Conservation (phyloP, 2,888 invertebrate genomes). For the Horisme vitalbata region DNA sequence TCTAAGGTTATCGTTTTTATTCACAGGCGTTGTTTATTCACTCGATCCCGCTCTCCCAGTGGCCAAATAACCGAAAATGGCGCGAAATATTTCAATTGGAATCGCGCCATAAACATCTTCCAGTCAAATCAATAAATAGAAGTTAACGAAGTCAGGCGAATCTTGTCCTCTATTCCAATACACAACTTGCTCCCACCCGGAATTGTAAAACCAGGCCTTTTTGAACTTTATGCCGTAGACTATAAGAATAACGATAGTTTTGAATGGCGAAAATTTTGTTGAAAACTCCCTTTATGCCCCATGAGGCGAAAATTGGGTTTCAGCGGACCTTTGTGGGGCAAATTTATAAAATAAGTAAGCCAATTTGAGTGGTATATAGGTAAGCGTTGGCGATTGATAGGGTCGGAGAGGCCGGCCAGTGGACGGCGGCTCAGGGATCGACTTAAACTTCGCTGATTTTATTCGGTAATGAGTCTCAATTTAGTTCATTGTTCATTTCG, state of each 20-base stretch:
- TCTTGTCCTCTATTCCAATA: conserved; percentile 31
- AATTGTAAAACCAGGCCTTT: neutral
- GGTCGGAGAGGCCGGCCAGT: conserved; percentile 17
- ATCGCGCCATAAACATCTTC: conserved; percentile 35
- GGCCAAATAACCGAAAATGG: conserved; percentile 21
- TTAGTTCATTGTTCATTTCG: conserved; percentile 3
- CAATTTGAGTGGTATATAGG: conserved; percentile 34
- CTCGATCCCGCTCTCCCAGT: conserved; percentile 12
- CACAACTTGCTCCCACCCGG: conserved; percentile 7
- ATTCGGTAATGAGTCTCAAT: conserved; percentile 4
- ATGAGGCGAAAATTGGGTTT: conserved; percentile 38
- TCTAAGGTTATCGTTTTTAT: neutral
- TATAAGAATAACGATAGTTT: conserved; percentile 11
- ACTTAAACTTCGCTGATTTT: conserved; percentile 8
- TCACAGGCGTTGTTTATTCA: conserved; percentile 16
- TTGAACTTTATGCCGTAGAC: conserved; percentile 5
- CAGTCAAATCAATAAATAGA: conserved; percentile 38
- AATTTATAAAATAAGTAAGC: conserved; percentile 39
- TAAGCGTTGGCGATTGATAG: conserved; percentile 32
- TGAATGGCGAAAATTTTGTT: neutral
- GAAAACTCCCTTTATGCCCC: conserved; percentile 32
- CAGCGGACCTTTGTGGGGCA: conserved; percentile 35
- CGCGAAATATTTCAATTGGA: conserved; percentile 35
- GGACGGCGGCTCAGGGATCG: conserved; percentile 3
- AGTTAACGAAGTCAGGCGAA: conserved; percentile 36